These are phyloP conservation scores for Hippocampus guttulatus DNA, from an alignment of 2,113 vertebrate species.

Conservation along the genomic window DNA sequence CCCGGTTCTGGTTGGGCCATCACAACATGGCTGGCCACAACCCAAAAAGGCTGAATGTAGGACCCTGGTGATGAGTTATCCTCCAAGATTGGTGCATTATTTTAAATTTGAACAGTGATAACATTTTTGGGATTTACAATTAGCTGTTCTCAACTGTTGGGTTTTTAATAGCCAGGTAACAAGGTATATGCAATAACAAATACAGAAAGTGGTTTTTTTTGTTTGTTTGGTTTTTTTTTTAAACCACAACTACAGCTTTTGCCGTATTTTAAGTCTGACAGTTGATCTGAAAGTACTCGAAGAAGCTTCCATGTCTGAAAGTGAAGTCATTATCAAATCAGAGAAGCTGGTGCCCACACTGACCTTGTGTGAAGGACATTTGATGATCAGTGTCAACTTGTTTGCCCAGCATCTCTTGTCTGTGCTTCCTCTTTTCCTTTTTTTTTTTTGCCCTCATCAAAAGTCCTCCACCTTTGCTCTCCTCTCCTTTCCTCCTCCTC, in stretches of 20 bases:
- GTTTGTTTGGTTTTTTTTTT: too few species aligned
- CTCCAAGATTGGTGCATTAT: too few species aligned
- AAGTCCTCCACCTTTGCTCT: constrained; percentile 5
- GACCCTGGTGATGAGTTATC: too few species aligned
- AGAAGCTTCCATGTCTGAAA: background rate
- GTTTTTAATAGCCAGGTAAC: background rate
- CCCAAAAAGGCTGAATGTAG: too few species aligned
- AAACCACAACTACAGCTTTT: too few species aligned
- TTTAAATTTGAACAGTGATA: too few species aligned
- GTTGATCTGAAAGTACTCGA: background rate
- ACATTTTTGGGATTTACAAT: background rate
- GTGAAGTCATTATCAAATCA: background rate
- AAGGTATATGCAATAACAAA: background rate
- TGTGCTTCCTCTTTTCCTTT: constrained; percentile 19
- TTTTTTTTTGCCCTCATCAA: constrained; percentile 13
- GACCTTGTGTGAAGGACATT: background rate
- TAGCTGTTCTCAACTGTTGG: background rate
- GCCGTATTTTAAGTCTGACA: background rate
- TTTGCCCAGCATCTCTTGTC: constrained; percentile 5
- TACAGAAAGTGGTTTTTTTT: too few species aligned
- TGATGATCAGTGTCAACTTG: background rate
- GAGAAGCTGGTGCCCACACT: background rate
- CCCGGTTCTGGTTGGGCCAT: too few species aligned
- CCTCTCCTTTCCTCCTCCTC: constrained; percentile 27
- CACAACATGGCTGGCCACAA: too few species aligned